Evolutionary conservation across 2,888 invertebrate species (phyloP).

Genomic region (Microdon myrmicae): DNA sequence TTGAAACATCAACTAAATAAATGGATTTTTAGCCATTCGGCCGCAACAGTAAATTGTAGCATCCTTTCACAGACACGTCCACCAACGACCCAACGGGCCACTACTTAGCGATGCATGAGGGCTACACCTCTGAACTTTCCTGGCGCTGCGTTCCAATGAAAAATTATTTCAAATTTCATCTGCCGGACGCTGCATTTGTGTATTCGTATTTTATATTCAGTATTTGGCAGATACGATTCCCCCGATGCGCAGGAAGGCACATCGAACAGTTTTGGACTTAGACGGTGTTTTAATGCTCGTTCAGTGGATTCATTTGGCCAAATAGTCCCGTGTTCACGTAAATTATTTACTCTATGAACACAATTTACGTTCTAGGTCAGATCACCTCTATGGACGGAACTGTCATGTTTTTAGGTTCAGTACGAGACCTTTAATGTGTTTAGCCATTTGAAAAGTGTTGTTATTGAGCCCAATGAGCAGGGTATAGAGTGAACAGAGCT

Average conservation of each 20-base stretch:
- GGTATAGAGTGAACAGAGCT: too few species aligned
- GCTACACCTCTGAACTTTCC: background rate
- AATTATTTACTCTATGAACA: conserved; percentile 6
- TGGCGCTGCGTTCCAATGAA: conserved; percentile 2
- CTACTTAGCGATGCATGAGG: background rate
- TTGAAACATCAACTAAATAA: conserved; percentile 40
- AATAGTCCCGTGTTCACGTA: conserved; percentile 9
- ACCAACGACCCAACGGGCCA: background rate
- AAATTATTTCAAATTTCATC: conserved; percentile 38
- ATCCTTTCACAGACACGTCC: conserved; percentile 8
- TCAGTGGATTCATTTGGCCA: conserved; percentile 35
- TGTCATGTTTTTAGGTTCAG: conserved; percentile 1
- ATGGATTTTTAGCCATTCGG: conserved; percentile 31
- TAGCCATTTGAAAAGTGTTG: conserved; percentile 25
- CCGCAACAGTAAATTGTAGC: conserved; percentile 31
- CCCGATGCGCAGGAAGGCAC: too few species aligned
- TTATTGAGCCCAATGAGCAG: conserved; percentile 41
- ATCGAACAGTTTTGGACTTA: too few species aligned
- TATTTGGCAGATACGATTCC: too few species aligned
- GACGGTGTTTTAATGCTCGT: conserved; percentile 41
- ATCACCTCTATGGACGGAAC: conserved; percentile 13
- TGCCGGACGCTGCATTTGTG: too few species aligned
- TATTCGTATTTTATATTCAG: too few species aligned
- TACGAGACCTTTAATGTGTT: conserved; percentile 9
- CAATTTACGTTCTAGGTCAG: conserved; percentile 13